Percentiles rank a stretch among this genome's conserved stretches.
These are phyloP conservation scores for Nephrotoma appendiculata DNA, from an alignment of 2,888 invertebrate genomes.

Conservation along the genomic window DNA sequence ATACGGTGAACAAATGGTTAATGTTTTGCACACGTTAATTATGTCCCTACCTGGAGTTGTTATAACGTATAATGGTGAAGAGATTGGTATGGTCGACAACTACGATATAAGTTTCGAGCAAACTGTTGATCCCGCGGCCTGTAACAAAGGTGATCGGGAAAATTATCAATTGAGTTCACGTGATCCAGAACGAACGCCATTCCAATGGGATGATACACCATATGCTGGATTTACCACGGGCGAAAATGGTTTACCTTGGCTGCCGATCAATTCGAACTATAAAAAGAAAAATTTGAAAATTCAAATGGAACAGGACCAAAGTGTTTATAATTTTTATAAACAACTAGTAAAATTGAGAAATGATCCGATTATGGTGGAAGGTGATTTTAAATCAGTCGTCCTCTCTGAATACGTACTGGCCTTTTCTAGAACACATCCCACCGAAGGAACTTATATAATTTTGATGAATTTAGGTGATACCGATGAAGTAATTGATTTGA, in stretches of 20 bases:
- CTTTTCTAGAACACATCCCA: slow-evolving; percentile 31
- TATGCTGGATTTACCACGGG: slow-evolving; percentile 38
- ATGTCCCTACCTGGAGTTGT: slow-evolving; percentile 61
- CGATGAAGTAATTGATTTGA: background rate
- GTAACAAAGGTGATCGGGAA: slow-evolving; percentile 7
- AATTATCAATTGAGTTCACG: slow-evolving; percentile 19
- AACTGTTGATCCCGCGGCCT: slow-evolving; percentile 5
- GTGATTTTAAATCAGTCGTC: slow-evolving; percentile 36
- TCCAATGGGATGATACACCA: slow-evolving; percentile 38
- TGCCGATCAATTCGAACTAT: slow-evolving; percentile 39
- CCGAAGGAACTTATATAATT: background rate
- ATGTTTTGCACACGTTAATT: slow-evolving; percentile 52
- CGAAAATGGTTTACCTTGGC: slow-evolving; percentile 23
- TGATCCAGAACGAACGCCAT: slow-evolving; percentile 44
- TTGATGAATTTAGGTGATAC: background rate
- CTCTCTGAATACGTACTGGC: slow-evolving; percentile 37
- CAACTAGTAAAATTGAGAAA: slow-evolving; percentile 30
- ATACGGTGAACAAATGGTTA: slow-evolving; percentile 47
- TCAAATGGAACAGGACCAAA: slow-evolving; percentile 29
- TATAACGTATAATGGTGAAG: slow-evolving; percentile 61
- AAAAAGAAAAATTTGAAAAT: slow-evolving; percentile 38
- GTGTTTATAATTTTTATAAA: slow-evolving; percentile 40
- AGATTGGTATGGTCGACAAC: slow-evolving; percentile 47
- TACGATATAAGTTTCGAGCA: slow-evolving; percentile 26
- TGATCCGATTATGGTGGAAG: slow-evolving; percentile 31